A percentile compares a stretch with the other conserved stretches of the same genome.
These are phyloP conservation scores for Philonicus albiceps DNA, from an alignment of 2,888 invertebrate genomes.

Conservation along the genomic window DNA sequence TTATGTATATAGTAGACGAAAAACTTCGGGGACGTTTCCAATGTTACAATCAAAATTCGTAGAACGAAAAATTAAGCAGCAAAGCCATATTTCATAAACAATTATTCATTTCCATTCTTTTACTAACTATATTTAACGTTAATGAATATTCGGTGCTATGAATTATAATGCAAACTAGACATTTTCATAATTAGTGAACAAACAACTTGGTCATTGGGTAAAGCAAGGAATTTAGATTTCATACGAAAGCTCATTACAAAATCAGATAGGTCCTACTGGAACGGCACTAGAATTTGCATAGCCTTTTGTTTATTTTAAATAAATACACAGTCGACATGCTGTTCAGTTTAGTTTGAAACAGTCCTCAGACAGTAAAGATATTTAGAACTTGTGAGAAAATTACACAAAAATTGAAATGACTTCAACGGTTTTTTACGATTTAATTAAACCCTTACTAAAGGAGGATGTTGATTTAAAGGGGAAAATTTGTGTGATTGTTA, in stretches of 20 bases:
- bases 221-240: neutral
- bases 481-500: neutral
- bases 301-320: neutral
- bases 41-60: neutral
- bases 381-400: neutral
- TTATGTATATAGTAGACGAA: too few species aligned
- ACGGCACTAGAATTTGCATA: neutral
- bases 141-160: neutral
- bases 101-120: neutral
- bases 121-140: neutral
- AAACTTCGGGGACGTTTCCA: too few species aligned
- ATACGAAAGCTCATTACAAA: neutral
- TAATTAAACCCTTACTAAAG: neutral
- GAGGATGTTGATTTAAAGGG: neutral
- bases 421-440: neutral
- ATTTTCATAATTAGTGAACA: neutral
- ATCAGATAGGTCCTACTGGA: neutral
- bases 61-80: neutral
- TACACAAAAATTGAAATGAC: neutral
- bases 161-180: neutral
- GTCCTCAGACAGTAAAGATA: neutral
- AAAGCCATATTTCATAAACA: neutral
- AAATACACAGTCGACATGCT: neutral
- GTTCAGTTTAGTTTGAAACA: neutral
- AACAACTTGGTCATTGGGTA: neutral